Evolutionary conservation across 2,113 vertebrate species (phyloP).

Genomic region (Plecturocebus donacophilus): DNA sequence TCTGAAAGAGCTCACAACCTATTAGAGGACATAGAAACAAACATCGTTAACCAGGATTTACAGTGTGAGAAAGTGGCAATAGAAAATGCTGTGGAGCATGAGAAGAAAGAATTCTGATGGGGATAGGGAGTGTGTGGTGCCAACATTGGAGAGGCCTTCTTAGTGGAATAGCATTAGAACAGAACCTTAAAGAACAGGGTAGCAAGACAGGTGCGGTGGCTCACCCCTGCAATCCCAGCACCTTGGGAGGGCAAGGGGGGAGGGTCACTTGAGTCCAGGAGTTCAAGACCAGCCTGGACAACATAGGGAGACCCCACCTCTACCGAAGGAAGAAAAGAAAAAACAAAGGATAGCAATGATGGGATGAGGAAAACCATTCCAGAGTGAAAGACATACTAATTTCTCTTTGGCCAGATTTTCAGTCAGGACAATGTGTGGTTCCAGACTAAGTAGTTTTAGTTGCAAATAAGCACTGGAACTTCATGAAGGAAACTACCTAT

Average conservation of each 20-base stretch:
- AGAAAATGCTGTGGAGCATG: neutral
- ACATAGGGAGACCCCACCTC: no score
- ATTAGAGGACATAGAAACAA: neutral
- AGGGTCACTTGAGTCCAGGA: no score
- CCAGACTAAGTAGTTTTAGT: neutral
- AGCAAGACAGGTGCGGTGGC: no score
- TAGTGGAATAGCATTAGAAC: neutral
- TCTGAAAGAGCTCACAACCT: neutral
- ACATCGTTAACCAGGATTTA: neutral
- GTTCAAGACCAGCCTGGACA: no score
- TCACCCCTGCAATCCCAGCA: no score
- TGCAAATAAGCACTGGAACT: neutral
- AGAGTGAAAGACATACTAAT: neutral
- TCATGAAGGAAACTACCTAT: neutral
- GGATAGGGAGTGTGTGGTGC: neutral
- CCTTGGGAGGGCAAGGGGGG: no score
- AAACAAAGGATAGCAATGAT: neutral
- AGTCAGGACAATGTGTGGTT: slow-evolving; percentile 19
- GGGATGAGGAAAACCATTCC: neutral
- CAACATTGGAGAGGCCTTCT: neutral
- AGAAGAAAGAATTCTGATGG: neutral
- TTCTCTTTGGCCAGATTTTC: neutral
- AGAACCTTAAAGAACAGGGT: neutral
- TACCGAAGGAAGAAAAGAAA: no score
- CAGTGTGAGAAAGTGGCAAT: neutral